Base-by-base conservation (phyloP, 2,113 vertebrate species). In the Aphelocoma coerulescens region DNA sequence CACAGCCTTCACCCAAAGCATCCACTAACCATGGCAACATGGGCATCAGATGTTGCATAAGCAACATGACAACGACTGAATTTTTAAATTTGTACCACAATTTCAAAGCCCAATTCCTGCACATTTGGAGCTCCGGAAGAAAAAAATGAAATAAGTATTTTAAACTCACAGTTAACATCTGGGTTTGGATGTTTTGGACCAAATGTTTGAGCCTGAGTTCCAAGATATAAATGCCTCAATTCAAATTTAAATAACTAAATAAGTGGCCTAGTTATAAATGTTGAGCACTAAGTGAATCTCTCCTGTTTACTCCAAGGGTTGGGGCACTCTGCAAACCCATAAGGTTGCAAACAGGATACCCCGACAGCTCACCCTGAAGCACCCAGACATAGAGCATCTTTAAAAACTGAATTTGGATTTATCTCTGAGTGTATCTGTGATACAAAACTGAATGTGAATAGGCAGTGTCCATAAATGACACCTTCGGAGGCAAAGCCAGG, bases 11-110 rank as follows among this genome's bases (percentile, higher is more conserved):
- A 91, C 91, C 94, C 95, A 95, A 97, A 94, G 91, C 79, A 77
- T 79, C 81, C 49, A 89, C 96, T 97, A 97, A 86, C 97, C 97
- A 98, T 97, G 93, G 98, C 97, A 98, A 98, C 97, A 91, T 46
- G 76, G 90, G 93, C 88, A 97, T 96, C 94, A 89, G 91, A 97
- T 85, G 61, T 93, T 97, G 94, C 94, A 95, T 96, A 94, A 96
- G 95, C 89, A 92, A 84, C 88, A 69, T 85, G 66, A 85, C 75
- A 35, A 77, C 81, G 80, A 32, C 52, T 37, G 17, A 93, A 91
- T 96, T 91, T 95, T 97, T 96, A 97, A 97, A 96, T 94, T 73
- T 86, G 96, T 91, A 95, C 28, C 76, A 93, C 77, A 89, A 43
- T 83, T 97, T 95, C 83, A 95, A 96, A 96, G 88, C 96, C 90